phyloP scores from a whole-genome alignment of 92 coral and sea anemone species.

The Porites evermanni region DNA sequence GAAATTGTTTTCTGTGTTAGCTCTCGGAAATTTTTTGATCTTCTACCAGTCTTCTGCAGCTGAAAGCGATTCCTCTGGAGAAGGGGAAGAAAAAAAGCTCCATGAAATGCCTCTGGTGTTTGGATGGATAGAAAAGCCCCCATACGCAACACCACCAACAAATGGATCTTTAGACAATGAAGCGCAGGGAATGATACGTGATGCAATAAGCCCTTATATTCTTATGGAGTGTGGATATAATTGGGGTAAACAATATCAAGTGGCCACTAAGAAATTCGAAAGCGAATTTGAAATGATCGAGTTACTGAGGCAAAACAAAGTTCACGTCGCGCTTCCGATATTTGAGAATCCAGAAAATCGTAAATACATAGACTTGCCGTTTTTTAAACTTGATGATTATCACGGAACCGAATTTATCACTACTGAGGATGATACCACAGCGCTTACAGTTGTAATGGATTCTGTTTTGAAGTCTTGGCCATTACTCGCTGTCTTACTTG shows the following conservation, averaged over 20 bases:
- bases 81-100: not conserved
- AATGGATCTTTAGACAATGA: conserved; percentile 12
- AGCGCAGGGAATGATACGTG: conserved; percentile 7
- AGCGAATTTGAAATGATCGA: conserved; percentile 37
- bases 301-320: conserved; percentile 24
- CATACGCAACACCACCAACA: not conserved
- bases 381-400: conserved; percentile 36
- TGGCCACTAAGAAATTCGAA: not conserved
- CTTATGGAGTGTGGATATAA: not conserved
- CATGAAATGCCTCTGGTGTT: not conserved
- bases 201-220: not conserved
- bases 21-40: not conserved
- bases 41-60: not conserved
- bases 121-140: conserved; percentile 18
- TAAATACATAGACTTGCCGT: conserved; percentile 19
- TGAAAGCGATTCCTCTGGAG: not conserved
- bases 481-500: conserved; percentile 29
- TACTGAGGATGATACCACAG: not conserved
- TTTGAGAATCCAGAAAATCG: conserved; percentile 13
- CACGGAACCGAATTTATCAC: conserved; percentile 40
- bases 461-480: conserved; percentile 55
- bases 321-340: conserved; percentile 32
- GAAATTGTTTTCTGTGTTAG: not conserved
- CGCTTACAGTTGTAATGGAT: conserved; percentile 12
- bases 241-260: not conserved